These are phyloP conservation scores for Turnix velox DNA, from an alignment of 2,113 vertebrate genomes.

Conservation along the genomic window DNA sequence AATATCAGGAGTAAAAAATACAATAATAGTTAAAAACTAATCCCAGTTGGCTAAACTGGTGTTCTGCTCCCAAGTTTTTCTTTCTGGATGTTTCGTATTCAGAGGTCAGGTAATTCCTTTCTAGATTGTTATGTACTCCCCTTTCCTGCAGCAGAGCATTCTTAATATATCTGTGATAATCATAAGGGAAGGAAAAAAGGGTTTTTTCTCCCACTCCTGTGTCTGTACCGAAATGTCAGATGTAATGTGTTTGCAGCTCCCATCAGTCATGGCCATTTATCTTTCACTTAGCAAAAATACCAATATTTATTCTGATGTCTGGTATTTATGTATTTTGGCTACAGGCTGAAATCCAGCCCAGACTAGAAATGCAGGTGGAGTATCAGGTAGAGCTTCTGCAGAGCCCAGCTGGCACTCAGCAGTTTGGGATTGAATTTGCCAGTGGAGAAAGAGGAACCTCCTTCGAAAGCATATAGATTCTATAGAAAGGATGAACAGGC, in stretches of 20 bases:
- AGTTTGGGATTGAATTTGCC: background rate
- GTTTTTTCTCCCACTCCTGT: background rate
- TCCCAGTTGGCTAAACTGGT: background rate
- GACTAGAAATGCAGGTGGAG: background rate
- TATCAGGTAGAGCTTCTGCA: background rate
- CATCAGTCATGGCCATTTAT: conserved; percentile 31
- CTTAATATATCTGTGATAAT: background rate
- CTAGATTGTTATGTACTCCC: background rate
- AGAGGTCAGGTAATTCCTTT: background rate
- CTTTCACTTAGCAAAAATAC: conserved; percentile 7
- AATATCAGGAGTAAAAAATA: background rate
- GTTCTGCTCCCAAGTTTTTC: fast-evolving
- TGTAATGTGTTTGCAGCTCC: conserved; percentile 13
- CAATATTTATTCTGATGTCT: conserved; percentile 9
- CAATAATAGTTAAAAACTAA: background rate
- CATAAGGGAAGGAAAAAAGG: background rate
- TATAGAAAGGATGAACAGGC: background rate
- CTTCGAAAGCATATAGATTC: background rate
- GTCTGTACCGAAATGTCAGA: conserved; percentile 5
- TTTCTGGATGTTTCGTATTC: background rate
- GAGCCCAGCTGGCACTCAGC: fast-evolving
- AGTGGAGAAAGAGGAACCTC: background rate
- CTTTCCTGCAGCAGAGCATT: background rate
- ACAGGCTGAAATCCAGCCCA: background rate
- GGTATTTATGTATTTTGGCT: background rate